phyloP scores from a whole-genome alignment of 2,113 vertebrate species.

The Seriola aureovittata region DNA sequence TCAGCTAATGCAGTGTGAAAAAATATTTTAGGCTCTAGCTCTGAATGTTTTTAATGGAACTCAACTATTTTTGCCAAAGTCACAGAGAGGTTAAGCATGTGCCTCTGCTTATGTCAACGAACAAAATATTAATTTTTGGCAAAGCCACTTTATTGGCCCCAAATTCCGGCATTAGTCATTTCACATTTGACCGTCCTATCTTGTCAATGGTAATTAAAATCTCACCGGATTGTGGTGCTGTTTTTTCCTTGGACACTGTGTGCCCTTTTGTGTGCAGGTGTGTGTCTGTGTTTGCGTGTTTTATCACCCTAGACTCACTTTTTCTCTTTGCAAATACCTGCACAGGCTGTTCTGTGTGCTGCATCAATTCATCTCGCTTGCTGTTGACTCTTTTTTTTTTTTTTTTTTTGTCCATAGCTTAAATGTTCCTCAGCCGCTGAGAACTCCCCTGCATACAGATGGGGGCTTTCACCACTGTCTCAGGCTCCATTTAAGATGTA shows the following conservation, averaged over 20 bases:
- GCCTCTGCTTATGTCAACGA: not conserved
- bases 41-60: constrained; percentile 17
- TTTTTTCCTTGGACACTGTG: constrained; percentile 15
- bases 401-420: constrained; percentile 41
- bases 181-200: constrained; percentile 31
- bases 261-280: not conserved
- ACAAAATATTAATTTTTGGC: constrained; percentile 16
- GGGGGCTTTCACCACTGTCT: constrained; percentile 41
- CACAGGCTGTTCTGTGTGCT: constrained; percentile 26
- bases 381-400: constrained; percentile 32
- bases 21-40: not conserved
- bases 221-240: not conserved
- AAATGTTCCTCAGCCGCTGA: constrained; percentile 45
- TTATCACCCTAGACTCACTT: constrained; percentile 19
- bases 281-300: not conserved
- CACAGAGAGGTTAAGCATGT: constrained; percentile 28
- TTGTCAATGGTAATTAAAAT: constrained; percentile 32
- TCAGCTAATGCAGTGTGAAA: not conserved
- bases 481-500: constrained; percentile 53
- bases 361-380: constrained; percentile 47
- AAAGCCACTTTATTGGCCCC: constrained; percentile 15
- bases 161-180: constrained; percentile 25
- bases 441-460: constrained; percentile 65
- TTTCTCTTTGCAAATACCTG: constrained; percentile 22
- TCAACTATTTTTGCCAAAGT: constrained; percentile 44